Percentiles rank a stretch among this genome's conserved stretches.
Evolutionary conservation across 2,113 vertebrate genomes (phyloP).

Genomic region (Ictalurus punctatus): DNA sequence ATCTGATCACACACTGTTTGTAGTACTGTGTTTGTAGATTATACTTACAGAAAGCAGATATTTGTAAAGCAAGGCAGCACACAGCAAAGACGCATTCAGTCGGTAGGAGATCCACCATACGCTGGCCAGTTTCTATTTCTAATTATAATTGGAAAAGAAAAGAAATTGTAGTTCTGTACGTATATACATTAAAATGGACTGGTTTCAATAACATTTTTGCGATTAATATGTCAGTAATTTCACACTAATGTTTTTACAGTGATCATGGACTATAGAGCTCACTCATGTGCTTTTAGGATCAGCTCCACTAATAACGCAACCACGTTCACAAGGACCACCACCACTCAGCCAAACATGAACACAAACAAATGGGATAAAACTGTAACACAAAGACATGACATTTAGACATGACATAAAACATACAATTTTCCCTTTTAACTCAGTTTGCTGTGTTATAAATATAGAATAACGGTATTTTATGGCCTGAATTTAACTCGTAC

Average conservation of each 20-base stretch:
- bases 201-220: background rate
- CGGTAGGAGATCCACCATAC: background rate
- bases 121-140: conserved; percentile 25
- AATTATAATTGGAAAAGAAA: background rate
- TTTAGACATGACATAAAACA: too few species aligned
- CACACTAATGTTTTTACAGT: background rate
- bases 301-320: conserved; percentile 18
- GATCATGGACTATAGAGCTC: background rate
- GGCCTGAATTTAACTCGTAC: too few species aligned
- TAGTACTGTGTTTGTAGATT: too few species aligned
- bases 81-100: too few species aligned
- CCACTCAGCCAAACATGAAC: background rate
- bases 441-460: too few species aligned
- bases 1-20: too few species aligned
- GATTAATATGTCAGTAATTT: background rate
- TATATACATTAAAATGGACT: background rate
- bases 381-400: too few species aligned
- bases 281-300: conserved; percentile 33
- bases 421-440: too few species aligned
- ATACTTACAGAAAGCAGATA: too few species aligned
- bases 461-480: too few species aligned
- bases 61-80: too few species aligned
- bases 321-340: conserved; percentile 12
- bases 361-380: too few species aligned
- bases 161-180: background rate